These are phyloP conservation scores for Subacronicta megacephala DNA, from an alignment of 2,888 invertebrate genomes.

Conservation along the genomic window DNA sequence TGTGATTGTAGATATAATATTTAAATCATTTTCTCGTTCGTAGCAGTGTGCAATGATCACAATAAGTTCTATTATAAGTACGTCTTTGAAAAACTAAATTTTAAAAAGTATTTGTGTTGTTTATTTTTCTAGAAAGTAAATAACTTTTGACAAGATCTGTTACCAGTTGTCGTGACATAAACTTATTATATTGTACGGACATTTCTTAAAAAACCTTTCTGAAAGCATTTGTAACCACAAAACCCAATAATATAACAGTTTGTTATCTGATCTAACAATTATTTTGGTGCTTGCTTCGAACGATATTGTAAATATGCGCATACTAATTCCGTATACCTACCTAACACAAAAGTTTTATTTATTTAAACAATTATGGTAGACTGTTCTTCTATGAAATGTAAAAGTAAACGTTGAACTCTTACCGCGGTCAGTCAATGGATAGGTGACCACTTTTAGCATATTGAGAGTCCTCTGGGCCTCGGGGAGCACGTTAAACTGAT, in stretches of 20 bases:
- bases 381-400: no score
- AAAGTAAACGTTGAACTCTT: no score
- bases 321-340: not conserved
- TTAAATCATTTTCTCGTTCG: conserved; percentile 43
- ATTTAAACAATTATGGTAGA: no score
- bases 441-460: no score
- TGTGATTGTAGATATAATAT: conserved; percentile 41
- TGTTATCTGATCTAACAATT: not conserved
- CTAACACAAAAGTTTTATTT: no score
- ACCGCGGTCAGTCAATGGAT: no score
- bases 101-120: conserved; percentile 14
- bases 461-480: no score
- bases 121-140: conserved; percentile 42
- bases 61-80: conserved; percentile 21
- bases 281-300: not conserved
- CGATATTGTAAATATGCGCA: not conserved
- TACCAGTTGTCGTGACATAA: conserved; percentile 24
- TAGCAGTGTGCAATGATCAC: conserved; percentile 38
- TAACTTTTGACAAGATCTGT: conserved; percentile 29
- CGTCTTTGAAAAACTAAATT: conserved; percentile 25
- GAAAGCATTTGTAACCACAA: no score
- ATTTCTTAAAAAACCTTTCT: conserved; percentile 7
- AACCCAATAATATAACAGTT: not conserved
- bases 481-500: no score
- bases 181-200: conserved; percentile 14